Evolutionary conservation across 2,797 vertebrate species (phyloP).

Genomic region (Cichlasoma orientale): DNA sequence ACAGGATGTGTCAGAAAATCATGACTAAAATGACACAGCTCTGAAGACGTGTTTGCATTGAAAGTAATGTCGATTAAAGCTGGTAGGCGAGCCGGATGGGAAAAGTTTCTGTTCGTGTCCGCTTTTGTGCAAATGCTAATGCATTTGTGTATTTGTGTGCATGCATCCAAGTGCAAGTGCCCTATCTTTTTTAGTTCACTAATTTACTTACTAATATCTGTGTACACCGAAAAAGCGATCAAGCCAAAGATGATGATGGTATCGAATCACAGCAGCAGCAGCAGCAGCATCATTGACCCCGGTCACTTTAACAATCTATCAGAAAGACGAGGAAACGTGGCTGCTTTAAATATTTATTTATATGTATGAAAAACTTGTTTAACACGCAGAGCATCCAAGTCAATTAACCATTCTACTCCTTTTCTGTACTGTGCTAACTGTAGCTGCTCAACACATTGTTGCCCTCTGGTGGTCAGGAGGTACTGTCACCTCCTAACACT

Average conservation of each 20-base stretch:
- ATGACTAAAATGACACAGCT: background rate
- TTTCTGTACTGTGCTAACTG: background rate
- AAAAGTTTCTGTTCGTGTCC: background rate
- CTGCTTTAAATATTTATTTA: too few species aligned
- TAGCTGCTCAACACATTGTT: background rate
- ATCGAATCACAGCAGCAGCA: background rate
- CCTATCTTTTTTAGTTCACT: background rate
- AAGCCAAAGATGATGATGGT: background rate
- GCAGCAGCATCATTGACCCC: background rate
- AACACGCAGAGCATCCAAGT: background rate
- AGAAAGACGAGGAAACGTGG: too few species aligned
- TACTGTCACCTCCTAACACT: background rate
- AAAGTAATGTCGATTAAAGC: background rate
- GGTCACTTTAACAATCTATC: constrained; percentile 5
- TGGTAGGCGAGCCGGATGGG: too few species aligned
- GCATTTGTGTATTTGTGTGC: background rate
- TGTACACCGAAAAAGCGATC: background rate
- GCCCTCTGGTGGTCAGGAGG: background rate
- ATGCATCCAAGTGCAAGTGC: background rate
- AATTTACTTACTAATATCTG: background rate
- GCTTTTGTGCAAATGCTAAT: background rate
- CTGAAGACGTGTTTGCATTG: background rate
- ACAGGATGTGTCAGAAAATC: background rate
- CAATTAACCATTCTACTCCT: background rate
- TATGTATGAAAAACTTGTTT: too few species aligned